These are phyloP conservation scores for Mythimna ferrago DNA, from an alignment of 2,888 invertebrate species.

Conservation along the genomic window DNA sequence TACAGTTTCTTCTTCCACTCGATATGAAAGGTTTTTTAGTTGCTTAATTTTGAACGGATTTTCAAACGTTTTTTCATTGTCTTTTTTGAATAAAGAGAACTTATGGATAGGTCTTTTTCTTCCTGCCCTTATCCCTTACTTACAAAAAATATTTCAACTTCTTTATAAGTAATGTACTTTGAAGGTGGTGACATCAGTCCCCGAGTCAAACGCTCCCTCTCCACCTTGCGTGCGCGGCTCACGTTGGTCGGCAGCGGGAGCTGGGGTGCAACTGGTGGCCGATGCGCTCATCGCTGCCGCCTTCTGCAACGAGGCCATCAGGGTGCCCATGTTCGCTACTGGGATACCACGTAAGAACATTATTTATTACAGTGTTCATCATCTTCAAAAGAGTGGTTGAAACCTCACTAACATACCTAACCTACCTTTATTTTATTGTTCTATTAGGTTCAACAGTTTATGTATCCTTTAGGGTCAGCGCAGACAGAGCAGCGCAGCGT, in stretches of 20 bases:
- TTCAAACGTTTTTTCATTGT: too few species aligned
- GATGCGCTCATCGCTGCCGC: slow-evolving; percentile 81
- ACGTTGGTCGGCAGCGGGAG: slow-evolving; percentile 83
- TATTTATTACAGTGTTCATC: background rate
- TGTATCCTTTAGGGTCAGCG: too few species aligned
- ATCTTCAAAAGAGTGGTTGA: background rate
- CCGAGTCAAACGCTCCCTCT: slow-evolving; percentile 82
- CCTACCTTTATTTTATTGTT: background rate
- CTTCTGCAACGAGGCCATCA: slow-evolving; percentile 80
- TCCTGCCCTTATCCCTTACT: too few species aligned
- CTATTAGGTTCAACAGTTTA: too few species aligned
- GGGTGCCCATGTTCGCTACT: slow-evolving; percentile 81
- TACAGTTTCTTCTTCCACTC: too few species aligned
- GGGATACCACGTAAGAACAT: slow-evolving; percentile 81
- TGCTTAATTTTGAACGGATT: too few species aligned
- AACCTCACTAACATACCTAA: background rate
- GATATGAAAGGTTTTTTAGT: too few species aligned
- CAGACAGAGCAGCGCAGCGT: too few species aligned
- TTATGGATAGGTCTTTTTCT: too few species aligned
- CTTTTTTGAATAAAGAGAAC: too few species aligned
- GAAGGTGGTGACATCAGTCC: slow-evolving; percentile 86
- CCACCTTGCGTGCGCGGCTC: slow-evolving; percentile 83
- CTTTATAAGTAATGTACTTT: background rate
- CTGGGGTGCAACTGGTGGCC: slow-evolving; percentile 78
- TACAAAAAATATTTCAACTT: too few species aligned